A percentile compares a stretch with the other conserved stretches of the same genome.
Conservation (phyloP, 2,113 vertebrate species). For the Alosa alosa region DNA sequence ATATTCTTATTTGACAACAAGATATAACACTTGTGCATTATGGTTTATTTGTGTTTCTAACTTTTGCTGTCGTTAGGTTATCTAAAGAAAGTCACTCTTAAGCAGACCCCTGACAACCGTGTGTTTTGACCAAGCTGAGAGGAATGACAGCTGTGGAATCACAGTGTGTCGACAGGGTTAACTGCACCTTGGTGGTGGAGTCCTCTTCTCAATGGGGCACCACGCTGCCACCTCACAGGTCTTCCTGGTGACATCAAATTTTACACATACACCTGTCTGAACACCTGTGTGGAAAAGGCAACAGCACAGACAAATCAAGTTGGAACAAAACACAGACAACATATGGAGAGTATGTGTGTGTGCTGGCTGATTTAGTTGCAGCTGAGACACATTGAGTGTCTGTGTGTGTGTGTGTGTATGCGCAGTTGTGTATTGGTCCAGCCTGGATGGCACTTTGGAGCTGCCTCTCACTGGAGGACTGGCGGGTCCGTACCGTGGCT, state of each 20-base stretch:
- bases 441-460: too few relatives aligned
- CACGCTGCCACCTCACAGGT: constrained; percentile 77
- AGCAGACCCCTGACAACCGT: too few relatives aligned
- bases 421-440: background rate
- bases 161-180: too few relatives aligned
- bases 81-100: too few relatives aligned
- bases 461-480: background rate
- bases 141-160: too few relatives aligned
- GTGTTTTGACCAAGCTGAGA: too few relatives aligned
- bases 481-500: constrained; percentile 71
- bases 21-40: too few relatives aligned
- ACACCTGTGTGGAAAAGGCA: constrained; percentile 62
- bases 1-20: too few relatives aligned
- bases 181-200: constrained; percentile 57
- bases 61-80: too few relatives aligned
- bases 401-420: background rate
- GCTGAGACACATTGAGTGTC: background rate
- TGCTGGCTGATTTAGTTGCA: background rate
- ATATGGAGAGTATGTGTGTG: background rate
- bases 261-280: constrained; percentile 74
- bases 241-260: constrained; percentile 63
- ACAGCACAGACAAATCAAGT: background rate
- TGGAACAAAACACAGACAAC: background rate
- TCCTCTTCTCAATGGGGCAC: constrained; percentile 72
- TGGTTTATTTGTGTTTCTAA: too few relatives aligned